Conservation (phyloP, 2,888 invertebrate species). For the Ormia ochracea region DNA sequence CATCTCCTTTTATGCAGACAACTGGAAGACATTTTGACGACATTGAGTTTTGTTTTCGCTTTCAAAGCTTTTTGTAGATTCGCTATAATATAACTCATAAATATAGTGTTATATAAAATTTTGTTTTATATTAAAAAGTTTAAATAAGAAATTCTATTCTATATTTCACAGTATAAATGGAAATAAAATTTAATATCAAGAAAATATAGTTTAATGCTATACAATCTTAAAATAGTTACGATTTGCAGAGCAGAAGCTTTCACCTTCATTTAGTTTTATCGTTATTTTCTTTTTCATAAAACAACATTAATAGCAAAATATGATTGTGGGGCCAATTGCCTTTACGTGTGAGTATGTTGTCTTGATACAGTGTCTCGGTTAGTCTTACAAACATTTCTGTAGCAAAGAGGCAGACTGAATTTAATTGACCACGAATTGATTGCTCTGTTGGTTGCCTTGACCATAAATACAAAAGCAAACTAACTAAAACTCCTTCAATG, state of each 20-base stretch:
- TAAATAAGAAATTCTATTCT: too few relatives aligned
- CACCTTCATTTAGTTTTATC: background rate
- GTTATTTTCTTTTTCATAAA: background rate
- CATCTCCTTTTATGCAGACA: constrained; percentile 16
- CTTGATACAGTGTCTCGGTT: background rate
- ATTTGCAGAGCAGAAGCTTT: too few relatives aligned
- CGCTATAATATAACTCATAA: too few relatives aligned
- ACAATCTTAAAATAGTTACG: too few relatives aligned
- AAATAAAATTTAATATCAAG: too few relatives aligned
- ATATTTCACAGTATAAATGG: too few relatives aligned
- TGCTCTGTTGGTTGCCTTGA: constrained; percentile 33
- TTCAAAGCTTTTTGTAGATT: too few relatives aligned
- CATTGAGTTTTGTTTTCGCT: background rate
- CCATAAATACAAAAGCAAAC: background rate
- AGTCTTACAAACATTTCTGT: background rate
- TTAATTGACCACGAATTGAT: constrained; percentile 44
- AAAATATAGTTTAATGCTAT: too few relatives aligned
- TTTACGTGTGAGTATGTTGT: too few relatives aligned
- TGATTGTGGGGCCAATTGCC: background rate
- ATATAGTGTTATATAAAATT: too few relatives aligned
- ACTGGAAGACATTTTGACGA: constrained; percentile 17
- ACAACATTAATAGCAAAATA: background rate
- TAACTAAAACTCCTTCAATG: background rate
- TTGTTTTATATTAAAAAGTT: too few relatives aligned
- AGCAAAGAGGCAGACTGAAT: constrained; percentile 23